phyloP scores from a whole-genome alignment of 2,113 vertebrate species.

The Lepisosteus oculatus region DNA sequence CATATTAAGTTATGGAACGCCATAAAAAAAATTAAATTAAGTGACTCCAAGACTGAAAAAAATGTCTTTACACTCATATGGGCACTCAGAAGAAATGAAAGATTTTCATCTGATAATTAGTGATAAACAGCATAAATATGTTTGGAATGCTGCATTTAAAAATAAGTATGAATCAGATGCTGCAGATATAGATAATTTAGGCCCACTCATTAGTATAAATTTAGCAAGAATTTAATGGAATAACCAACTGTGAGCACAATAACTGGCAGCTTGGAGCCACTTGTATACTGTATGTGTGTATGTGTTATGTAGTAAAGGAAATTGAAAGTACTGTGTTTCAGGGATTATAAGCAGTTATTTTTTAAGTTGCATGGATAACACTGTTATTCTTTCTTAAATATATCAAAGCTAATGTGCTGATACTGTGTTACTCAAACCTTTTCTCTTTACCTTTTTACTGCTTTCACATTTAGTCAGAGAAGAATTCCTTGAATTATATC shows the following conservation, averaged over 20 bases:
- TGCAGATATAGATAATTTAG: slow-evolving; percentile 37
- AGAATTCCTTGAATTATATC: too few relatives aligned
- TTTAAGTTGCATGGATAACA: too few relatives aligned
- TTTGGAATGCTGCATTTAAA: slow-evolving; percentile 50
- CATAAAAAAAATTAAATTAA: slow-evolving; percentile 37
- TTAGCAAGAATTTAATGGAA: slow-evolving; percentile 51
- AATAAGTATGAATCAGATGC: slow-evolving; percentile 47
- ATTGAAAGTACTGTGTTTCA: too few relatives aligned
- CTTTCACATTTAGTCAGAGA: too few relatives aligned
- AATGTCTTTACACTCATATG: slow-evolving; percentile 57
- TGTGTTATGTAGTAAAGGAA: too few relatives aligned
- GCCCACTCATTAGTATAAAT: slow-evolving; percentile 45
- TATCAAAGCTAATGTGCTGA: too few relatives aligned
- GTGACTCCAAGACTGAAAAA: slow-evolving; percentile 42
- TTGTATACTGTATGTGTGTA: too few relatives aligned
- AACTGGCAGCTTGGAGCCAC: slow-evolving; percentile 39
- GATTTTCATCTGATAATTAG: slow-evolving; percentile 51
- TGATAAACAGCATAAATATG: slow-evolving; percentile 51
- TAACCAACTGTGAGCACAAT: slow-evolving; percentile 38
- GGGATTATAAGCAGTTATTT: too few relatives aligned
- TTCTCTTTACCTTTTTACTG: too few relatives aligned
- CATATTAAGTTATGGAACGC: slow-evolving; percentile 52
- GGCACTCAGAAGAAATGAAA: slow-evolving; percentile 42
- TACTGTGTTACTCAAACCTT: too few relatives aligned
- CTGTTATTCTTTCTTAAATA: too few relatives aligned